Evolutionary conservation across 2,888 invertebrate genomes (phyloP), one percentile per base, ranked within the genome.

Genomic region (Nyleta sp.): DNA sequence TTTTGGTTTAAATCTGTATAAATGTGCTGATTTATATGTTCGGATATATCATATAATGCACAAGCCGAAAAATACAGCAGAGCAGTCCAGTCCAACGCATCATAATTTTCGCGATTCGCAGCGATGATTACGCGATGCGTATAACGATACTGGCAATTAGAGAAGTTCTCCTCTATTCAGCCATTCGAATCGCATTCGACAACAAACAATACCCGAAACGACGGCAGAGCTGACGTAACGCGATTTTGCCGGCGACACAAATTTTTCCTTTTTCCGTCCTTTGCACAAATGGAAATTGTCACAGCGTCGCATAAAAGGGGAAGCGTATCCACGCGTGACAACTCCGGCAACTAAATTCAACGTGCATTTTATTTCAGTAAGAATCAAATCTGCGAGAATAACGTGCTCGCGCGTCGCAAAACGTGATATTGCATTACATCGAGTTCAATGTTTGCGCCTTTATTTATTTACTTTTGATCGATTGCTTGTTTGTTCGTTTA

Each of bases 141-240:
- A 57, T 31, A 72, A 55, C 62, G 55, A 48, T 64, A 55, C 24
- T 50, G 33, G 50, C 64, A 73, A 73, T 73, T 73, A 59, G 50
- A 40, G 38, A 4, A 22, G n/a, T 33, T 18, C 18, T 44, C 17
- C 17, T 48, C 48, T 10, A 53, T 52, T 44, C 57, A 33, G 11
- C 35, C 59, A 48, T 50, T 46, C 15, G 50, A 72, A 11, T 38
- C 22, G 42, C 40, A 44, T 44, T 44, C 18, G 5, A 28, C 53
- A 33, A 4, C 57, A 24, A 35, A 68, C 17, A 38, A 28, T 57
- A 38, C 40, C 11, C 35, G 11, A 31, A 50, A 40, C 15, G 31
- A 20, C 28, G 17, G 35, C 22, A 42, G 22, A 40, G 42, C 42
- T 40, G 13, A 48, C 52, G 52, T 28, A 67, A 55, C 22, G 44